Evolutionary conservation across 2,888 invertebrate genomes (phyloP).

Genomic region (Dyspetes luteomarginatus): DNA sequence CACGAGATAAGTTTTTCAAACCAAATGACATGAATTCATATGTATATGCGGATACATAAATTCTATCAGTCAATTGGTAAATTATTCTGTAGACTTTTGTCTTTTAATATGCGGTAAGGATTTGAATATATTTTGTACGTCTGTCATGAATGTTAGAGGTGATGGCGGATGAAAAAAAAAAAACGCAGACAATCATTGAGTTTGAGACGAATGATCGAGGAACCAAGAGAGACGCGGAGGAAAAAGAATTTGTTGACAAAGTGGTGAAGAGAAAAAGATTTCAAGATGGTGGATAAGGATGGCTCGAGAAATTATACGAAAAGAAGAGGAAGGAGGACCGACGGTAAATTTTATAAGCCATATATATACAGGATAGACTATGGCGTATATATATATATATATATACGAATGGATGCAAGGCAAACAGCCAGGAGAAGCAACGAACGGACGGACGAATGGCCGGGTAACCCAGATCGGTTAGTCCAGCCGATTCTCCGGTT

Average conservation of each 20-base stretch:
- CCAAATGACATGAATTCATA: not conserved
- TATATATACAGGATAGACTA: conserved; percentile 23
- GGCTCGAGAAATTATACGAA: conserved; percentile 34
- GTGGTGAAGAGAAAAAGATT: conserved; percentile 46
- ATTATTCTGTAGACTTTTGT: not conserved
- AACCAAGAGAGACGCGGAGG: conserved; percentile 22
- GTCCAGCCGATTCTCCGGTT: conserved; percentile 78
- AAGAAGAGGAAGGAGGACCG: conserved; percentile 56
- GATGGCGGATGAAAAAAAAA: not conserved
- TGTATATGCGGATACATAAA: not conserved
- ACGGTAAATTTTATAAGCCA: conserved; percentile 41
- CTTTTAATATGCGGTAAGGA: not conserved
- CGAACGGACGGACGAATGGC: conserved; percentile 81
- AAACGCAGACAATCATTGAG: not conserved
- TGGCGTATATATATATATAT: conserved; percentile 19
- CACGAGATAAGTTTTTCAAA: conserved; percentile 18
- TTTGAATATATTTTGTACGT: not conserved
- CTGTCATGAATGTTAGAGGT: not conserved
- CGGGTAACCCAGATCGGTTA: conserved; percentile 83
- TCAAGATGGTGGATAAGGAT: conserved; percentile 43
- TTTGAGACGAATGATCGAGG: conserved; percentile 7
- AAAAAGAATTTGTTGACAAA: conserved; percentile 25
- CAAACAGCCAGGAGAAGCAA: conserved; percentile 63
- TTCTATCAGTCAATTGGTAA: not conserved
- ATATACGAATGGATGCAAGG: conserved; percentile 56